Conservation (phyloP, 2,888 invertebrate genomes). For the Sthenelais limicola region DNA sequence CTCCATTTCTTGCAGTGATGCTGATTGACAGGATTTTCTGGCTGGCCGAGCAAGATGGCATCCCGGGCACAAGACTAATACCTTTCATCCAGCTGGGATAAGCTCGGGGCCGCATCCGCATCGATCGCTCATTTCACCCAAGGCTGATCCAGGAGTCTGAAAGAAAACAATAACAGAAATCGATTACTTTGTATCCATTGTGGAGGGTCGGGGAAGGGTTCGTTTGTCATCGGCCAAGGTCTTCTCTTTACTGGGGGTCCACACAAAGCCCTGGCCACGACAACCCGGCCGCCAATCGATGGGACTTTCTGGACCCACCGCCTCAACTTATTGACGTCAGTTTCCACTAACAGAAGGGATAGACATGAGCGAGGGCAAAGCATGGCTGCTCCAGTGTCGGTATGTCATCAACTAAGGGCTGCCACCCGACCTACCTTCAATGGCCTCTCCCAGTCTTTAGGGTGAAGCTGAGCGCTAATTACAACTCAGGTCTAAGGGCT, state of each 20-base stretch:
- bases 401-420: no score
- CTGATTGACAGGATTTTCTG: slow-evolving; percentile 39
- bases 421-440: no score
- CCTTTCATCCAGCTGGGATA: slow-evolving; percentile 33
- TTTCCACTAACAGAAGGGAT: not conserved
- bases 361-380: no score
- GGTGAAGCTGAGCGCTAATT: no score
- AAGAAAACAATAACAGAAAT: slow-evolving; percentile 39
- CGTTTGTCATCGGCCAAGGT: no score
- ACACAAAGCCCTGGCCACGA: no score
- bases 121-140: slow-evolving; percentile 34
- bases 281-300: no score
- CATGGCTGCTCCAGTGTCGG: no score
- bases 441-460: no score
- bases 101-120: slow-evolving; percentile 4
- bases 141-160: slow-evolving; percentile 30
- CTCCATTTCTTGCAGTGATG: slow-evolving; percentile 14
- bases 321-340: not conserved
- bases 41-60: not conserved
- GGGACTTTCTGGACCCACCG: not conserved
- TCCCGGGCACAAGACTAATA: slow-evolving; percentile 2
- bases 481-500: no score
- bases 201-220: not conserved
- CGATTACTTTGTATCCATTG: slow-evolving; percentile 39
- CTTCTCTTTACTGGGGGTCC: no score